Evolutionary conservation across 2,888 invertebrate species (phyloP).

Genomic region (Anoncus sp.): DNA sequence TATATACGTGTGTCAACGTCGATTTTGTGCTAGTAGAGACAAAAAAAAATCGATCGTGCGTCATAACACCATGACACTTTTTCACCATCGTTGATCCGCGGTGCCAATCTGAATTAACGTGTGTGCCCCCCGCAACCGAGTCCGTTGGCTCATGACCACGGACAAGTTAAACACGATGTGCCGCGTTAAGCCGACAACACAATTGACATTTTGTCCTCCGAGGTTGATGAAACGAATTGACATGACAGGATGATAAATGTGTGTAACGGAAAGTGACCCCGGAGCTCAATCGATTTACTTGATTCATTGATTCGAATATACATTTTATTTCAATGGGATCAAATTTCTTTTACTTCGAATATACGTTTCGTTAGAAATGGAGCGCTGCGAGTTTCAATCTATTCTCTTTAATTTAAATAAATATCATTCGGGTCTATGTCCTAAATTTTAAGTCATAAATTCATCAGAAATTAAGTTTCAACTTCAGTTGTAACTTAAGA

Average conservation of each 20-base stretch:
- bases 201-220: slow-evolving; percentile 16
- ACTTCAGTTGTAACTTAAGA: too few species aligned
- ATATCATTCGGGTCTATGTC: too few species aligned
- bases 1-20: too few species aligned
- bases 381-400: too few species aligned
- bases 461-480: too few species aligned
- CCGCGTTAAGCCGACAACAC: slow-evolving; percentile 3
- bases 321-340: too few species aligned
- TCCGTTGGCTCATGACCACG: background rate
- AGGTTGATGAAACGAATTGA: background rate
- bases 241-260: slow-evolving; percentile 7
- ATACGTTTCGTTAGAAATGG: too few species aligned
- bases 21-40: slow-evolving; percentile 23
- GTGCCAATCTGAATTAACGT: slow-evolving; percentile 26
- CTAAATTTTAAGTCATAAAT: too few species aligned
- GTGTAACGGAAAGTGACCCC: background rate
- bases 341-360: too few species aligned
- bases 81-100: slow-evolving; percentile 7
- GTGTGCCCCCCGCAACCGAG: background rate
- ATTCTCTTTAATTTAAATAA: too few species aligned
- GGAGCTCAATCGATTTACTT: too few species aligned
- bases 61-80: slow-evolving; percentile 19
- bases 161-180: slow-evolving; percentile 14
- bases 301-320: too few species aligned
- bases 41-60: slow-evolving; percentile 15